Percentiles rank a stretch among this genome's conserved stretches.
phyloP scores from a whole-genome alignment of 2,113 vertebrate genomes.

The Microtus pennsylvanicus region DNA sequence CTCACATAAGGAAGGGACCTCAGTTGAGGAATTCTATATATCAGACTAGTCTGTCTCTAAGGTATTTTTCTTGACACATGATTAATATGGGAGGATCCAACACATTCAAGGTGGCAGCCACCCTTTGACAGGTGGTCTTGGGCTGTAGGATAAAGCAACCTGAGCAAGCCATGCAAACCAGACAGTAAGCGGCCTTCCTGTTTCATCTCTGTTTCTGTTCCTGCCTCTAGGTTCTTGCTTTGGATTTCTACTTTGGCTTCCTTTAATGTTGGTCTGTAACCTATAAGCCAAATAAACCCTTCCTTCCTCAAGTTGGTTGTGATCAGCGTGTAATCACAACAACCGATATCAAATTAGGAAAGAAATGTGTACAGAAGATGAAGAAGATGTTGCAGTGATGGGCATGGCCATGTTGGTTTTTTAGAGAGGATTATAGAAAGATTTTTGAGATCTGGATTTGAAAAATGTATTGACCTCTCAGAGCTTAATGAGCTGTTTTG shows the following conservation, averaged over 20 bases:
- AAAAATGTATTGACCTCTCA: not conserved
- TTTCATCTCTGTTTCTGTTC: not conserved
- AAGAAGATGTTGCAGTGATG: too few relatives aligned
- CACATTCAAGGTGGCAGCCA: not conserved
- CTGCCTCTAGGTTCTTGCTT: too few relatives aligned
- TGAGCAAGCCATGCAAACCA: not conserved
- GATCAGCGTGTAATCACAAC: not conserved
- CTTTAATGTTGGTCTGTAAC: not conserved
- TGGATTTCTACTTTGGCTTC: not conserved
- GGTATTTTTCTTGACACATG: not conserved
- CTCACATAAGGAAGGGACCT: not conserved
- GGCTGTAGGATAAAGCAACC: not conserved
- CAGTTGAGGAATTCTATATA: not conserved
- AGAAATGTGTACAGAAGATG: not conserved
- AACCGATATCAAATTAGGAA: too few relatives aligned
- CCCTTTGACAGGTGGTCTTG: not conserved
- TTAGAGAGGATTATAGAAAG: not conserved
- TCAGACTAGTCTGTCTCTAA: not conserved
- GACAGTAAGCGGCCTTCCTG: not conserved
- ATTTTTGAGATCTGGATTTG: not conserved
- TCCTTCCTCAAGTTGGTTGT: not conserved
- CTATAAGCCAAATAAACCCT: not conserved
- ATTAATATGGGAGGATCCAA: not conserved
- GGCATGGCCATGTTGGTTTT: not conserved
- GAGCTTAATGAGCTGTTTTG: not conserved